Percentiles rank a stretch among this genome's conserved stretches.
These are phyloP conservation scores for Augochlora pura DNA, from an alignment of 1,140 invertebrate species.

Conservation along the genomic window DNA sequence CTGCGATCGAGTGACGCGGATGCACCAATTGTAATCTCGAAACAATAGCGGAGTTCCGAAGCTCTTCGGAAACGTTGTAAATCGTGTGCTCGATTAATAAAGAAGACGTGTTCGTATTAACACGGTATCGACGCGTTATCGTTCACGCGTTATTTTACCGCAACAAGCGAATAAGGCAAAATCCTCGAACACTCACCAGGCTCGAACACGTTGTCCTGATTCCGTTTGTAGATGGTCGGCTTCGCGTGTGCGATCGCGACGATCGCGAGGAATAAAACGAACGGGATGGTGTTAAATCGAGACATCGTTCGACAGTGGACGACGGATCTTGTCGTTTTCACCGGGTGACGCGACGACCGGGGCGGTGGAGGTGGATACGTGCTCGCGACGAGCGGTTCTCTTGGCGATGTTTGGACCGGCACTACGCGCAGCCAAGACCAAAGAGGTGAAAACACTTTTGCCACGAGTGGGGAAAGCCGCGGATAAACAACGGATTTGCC, in stretches of 20 bases:
- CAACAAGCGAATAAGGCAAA: too few species aligned
- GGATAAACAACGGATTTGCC: constrained; percentile 58
- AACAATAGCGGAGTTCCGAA: too few species aligned
- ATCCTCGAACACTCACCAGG: constrained; percentile 70
- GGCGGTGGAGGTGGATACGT: background rate
- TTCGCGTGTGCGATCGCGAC: constrained; percentile 57
- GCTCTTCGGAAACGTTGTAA: too few species aligned
- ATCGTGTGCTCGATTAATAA: too few species aligned
- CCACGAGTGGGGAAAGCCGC: constrained; percentile 68
- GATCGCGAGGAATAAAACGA: constrained; percentile 57
- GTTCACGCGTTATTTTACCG: too few species aligned
- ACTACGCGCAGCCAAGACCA: constrained; percentile 49
- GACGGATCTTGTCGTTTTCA: too few species aligned
- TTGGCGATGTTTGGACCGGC: constrained; percentile 40
- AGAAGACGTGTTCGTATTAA: too few species aligned
- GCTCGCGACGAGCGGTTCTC: constrained; percentile 22
- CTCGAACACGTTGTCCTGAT: constrained; percentile 74
- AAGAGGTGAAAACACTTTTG: constrained; percentile 65
- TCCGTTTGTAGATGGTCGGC: constrained; percentile 74
- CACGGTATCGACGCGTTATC: too few species aligned
- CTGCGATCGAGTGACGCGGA: too few species aligned
- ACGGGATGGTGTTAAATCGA: constrained; percentile 4
- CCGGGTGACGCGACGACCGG: background rate
- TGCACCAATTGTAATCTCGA: too few species aligned
- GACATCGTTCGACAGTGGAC: background rate